phyloP scores from a whole-genome alignment of 2,113 vertebrate genomes.

The Talpa occidentalis region DNA sequence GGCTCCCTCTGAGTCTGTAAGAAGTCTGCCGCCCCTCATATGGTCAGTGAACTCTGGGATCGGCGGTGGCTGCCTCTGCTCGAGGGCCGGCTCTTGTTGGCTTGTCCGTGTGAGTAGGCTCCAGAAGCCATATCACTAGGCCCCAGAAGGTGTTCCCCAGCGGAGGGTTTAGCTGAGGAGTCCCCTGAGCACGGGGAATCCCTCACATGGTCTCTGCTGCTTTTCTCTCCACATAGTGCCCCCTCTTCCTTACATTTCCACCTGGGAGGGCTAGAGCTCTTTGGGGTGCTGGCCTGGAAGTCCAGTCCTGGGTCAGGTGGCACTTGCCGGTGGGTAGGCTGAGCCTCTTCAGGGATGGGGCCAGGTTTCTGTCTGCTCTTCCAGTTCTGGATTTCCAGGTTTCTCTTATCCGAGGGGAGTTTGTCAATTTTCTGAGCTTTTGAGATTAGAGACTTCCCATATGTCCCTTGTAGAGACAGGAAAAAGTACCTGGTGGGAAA shows the following conservation, averaged over 20 bases:
- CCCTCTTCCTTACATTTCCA: not conserved
- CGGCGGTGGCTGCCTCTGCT: constrained; percentile 79
- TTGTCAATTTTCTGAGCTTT: constrained; percentile 91
- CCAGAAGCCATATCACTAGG: not conserved
- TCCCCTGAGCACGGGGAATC: constrained; percentile 19
- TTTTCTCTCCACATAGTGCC: constrained; percentile 39
- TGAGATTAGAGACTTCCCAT: constrained; percentile 85
- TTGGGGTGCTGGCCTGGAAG: not conserved
- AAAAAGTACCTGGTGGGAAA: constrained; percentile 89
- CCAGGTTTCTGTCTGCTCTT: constrained; percentile 73
- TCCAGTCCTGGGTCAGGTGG: not conserved
- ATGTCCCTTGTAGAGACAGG: constrained; percentile 90
- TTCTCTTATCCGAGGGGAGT: constrained; percentile 83
- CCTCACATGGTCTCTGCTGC: constrained; percentile 60
- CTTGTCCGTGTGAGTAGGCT: not conserved
- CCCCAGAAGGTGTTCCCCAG: constrained; percentile 32
- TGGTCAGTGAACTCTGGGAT: constrained; percentile 87
- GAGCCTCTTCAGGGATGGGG: not conserved
- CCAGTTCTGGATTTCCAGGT: constrained; percentile 89
- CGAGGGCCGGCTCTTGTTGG: not conserved
- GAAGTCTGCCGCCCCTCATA: constrained; percentile 69
- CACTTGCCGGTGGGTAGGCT: not conserved
- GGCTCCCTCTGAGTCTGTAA: not conserved
- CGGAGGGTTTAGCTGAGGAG: constrained; percentile 37
- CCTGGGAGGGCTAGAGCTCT: not conserved